A percentile compares a stretch with the other conserved stretches of the same genome.
Evolutionary conservation across 2,888 invertebrate genomes (phyloP).

Genomic region (Scaptomyza cyrtandrae): DNA sequence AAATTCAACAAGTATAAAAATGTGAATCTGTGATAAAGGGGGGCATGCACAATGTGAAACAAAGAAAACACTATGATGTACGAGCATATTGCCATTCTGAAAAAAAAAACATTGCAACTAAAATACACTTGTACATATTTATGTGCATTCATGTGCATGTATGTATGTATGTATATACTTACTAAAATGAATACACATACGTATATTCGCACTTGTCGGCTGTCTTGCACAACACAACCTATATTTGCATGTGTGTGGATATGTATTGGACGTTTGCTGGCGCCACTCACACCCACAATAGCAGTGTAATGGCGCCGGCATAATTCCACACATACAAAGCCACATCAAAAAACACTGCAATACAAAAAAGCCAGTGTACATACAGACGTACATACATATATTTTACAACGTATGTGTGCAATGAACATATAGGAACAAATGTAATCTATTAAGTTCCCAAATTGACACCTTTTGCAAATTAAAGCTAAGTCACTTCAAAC

Average conservation of each 20-base stretch:
- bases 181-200: conserved; percentile 7
- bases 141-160: conserved; percentile 8
- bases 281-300: conserved; percentile 53
- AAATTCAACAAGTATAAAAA: conserved; percentile 61
- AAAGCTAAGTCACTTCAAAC: too few species aligned
- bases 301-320: conserved; percentile 46
- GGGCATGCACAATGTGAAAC: conserved; percentile 30
- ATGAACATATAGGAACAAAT: too few species aligned
- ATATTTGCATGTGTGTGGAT: conserved; percentile 7
- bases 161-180: conserved; percentile 1
- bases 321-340: conserved; percentile 29
- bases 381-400: background rate
- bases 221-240: conserved; percentile 16
- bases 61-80: conserved; percentile 38
- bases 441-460: too few species aligned
- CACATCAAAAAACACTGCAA: conserved; percentile 4
- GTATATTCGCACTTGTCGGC: conserved; percentile 19
- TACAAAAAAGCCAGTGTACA: conserved; percentile 1
- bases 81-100: background rate
- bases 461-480: too few species aligned
- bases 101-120: conserved; percentile 15
- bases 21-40: conserved; percentile 22
- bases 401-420: too few species aligned
- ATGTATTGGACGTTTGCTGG: conserved; percentile 23
- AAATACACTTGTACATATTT: conserved; percentile 4